Base-by-base conservation (phyloP, 2,797 vertebrate species). In the Limosa lapponica region DNA sequence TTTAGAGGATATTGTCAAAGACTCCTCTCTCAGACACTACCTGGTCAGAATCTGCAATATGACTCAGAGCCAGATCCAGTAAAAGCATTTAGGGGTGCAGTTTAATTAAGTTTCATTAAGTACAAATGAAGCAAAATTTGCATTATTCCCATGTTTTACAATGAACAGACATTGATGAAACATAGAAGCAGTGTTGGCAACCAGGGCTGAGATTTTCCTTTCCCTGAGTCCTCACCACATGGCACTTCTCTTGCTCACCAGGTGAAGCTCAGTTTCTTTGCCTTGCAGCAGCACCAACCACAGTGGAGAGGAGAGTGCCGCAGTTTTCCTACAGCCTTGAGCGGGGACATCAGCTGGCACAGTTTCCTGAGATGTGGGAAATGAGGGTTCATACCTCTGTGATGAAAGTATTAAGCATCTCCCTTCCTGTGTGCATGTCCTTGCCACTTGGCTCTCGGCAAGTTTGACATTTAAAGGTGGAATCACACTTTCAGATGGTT, bases 1-100 rank as follows among this genome's bases (percentile, higher is more conserved):
- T 88, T 93, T 92, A 80, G 39, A 92, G 44, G 28, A 49, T 93
- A 83, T 57, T 89, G 62, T 86, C 55, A 91, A 58, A 90, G 34
- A 66, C 19, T 82, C 10, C 24, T 72, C 55, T 82, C 17, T 23
- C 10, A 18, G 28, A 44, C 30, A 24, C 17, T 43, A 32, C 43
- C 27, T 64, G 28, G 37, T 92, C 64, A 81, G 48, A 77, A 62
- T 48, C 39, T 89, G 52, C 79, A 81, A 28, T 43, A 44, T n/a
- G 25, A 71, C 22, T 73, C 41, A 78, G 54, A 90, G 18, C 19
- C 17, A 86, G 62, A 82, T 25, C 6, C 16, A 75, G 54, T 39
- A 54, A 87, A 82, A 93, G 7, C 19, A 86, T 25, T 80, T 55
- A 83, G 6, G 3, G 4, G 6, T 58, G 48, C 25, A 74, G 34